These are phyloP conservation scores for Spodoptera picta DNA, from an alignment of 2,888 invertebrate species.

Conservation along the genomic window DNA sequence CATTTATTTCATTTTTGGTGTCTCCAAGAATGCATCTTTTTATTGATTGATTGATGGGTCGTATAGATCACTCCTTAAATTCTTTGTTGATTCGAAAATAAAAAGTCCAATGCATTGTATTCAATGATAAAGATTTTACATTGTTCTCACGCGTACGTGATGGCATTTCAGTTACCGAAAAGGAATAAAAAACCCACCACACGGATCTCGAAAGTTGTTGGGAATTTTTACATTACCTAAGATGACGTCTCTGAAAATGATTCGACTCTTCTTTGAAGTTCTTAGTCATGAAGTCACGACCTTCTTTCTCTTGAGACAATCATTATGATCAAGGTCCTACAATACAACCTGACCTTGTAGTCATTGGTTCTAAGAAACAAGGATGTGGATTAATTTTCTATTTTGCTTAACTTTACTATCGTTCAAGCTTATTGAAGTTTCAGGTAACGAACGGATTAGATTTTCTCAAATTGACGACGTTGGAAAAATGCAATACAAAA, in stretches of 20 bases:
- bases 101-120: constrained; percentile 23
- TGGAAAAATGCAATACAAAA: too few species aligned
- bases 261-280: too few species aligned
- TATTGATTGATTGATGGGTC: background rate
- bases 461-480: too few species aligned
- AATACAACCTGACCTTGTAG: too few species aligned
- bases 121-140: constrained; percentile 31
- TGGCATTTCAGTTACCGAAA: constrained; percentile 37
- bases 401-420: too few species aligned
- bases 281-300: too few species aligned
- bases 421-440: too few species aligned
- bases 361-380: too few species aligned
- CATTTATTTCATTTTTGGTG: background rate
- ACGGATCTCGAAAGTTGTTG: constrained; percentile 9
- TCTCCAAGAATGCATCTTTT: background rate
- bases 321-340: too few species aligned
- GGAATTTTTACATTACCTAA: constrained; percentile 3
- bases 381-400: too few species aligned
- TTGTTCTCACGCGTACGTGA: constrained; percentile 38
- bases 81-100: constrained; percentile 30
- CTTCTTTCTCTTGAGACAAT: too few species aligned
- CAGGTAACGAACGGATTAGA: too few species aligned
- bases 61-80: constrained; percentile 12
- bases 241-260: background rate
- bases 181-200: constrained; percentile 46